phyloP scores from a whole-genome alignment of 2,797 vertebrate species.

The Danio jaintianensis region DNA sequence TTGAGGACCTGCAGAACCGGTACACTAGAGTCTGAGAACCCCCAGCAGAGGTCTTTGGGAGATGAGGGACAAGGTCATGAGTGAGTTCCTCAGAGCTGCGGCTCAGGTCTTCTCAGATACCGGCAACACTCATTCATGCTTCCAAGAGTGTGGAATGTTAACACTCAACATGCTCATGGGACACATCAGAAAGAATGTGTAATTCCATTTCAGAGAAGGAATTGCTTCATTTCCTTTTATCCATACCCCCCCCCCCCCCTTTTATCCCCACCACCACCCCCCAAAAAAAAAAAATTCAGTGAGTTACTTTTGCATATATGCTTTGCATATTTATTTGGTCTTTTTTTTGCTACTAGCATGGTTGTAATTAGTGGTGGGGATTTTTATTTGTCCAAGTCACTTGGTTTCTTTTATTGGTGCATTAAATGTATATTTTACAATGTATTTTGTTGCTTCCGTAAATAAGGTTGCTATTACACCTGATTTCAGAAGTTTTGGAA shows the following conservation, averaged over 20 bases:
- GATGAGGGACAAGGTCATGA: conserved; percentile 23
- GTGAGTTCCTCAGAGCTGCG: conserved; percentile 5
- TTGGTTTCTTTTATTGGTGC: neutral
- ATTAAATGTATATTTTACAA: neutral
- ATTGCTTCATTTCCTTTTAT: neutral
- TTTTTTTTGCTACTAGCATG: conserved; percentile 5
- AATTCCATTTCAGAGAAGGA: neutral
- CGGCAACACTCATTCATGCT: conserved; percentile 10
- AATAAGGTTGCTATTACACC: no score
- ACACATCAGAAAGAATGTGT: conserved; percentile 24
- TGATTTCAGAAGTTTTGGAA: no score
- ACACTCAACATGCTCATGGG: conserved; percentile 6
- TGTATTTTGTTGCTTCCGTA: no score
- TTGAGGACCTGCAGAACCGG: conserved; percentile 48
- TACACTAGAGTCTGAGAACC: conserved; percentile 19
- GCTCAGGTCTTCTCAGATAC: conserved; percentile 4
- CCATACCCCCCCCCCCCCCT: no score
- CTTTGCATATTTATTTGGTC: neutral
- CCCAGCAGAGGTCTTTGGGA: conserved; percentile 23
- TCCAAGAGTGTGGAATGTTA: conserved; percentile 5
- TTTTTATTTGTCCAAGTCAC: neutral
- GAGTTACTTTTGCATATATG: neutral
- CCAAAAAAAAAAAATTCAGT: neutral
- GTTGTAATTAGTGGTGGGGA: neutral
- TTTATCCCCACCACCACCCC: no score